A percentile compares a stretch with the other conserved stretches of the same genome.
Conservation (phyloP, 2,888 invertebrate species). For the Blastobasis lacticolella region DNA sequence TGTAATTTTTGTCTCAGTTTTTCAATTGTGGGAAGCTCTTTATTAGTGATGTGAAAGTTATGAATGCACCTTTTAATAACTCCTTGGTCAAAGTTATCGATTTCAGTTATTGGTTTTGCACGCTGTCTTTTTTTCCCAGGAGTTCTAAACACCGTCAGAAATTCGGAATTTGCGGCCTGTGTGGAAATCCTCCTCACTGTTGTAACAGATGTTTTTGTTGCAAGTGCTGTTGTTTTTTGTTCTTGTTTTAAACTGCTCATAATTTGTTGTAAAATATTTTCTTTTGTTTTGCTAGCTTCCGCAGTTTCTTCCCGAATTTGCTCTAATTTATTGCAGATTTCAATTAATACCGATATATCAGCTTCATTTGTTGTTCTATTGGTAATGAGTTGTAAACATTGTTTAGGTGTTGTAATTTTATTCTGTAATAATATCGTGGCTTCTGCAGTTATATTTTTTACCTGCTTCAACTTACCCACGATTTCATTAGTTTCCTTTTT, state of each 20-base stretch:
- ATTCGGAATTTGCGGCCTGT: neutral
- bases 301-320: too few species aligned
- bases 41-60: slow-evolving; percentile 6
- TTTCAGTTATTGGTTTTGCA: slow-evolving; percentile 2
- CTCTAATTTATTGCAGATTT: too few species aligned
- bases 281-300: too few species aligned
- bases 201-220: neutral
- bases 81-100: slow-evolving; percentile 1
- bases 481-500: too few species aligned
- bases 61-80: slow-evolving; percentile 5
- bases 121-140: slow-evolving; percentile 3
- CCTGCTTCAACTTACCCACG: too few species aligned
- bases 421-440: too few species aligned
- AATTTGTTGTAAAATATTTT: too few species aligned
- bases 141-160: slow-evolving; percentile 1
- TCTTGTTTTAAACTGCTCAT: neutral
- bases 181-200: slow-evolving; percentile 1
- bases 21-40: slow-evolving; percentile 9
- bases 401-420: too few species aligned
- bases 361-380: too few species aligned
- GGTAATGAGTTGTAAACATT: too few species aligned
- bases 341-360: too few species aligned
- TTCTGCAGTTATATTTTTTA: too few species aligned
- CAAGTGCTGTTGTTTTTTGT: neutral
- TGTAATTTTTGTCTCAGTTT: slow-evolving; percentile 3